phyloP scores from a whole-genome alignment of 1,140 invertebrate genomes.

The Drepana arcuata region DNA sequence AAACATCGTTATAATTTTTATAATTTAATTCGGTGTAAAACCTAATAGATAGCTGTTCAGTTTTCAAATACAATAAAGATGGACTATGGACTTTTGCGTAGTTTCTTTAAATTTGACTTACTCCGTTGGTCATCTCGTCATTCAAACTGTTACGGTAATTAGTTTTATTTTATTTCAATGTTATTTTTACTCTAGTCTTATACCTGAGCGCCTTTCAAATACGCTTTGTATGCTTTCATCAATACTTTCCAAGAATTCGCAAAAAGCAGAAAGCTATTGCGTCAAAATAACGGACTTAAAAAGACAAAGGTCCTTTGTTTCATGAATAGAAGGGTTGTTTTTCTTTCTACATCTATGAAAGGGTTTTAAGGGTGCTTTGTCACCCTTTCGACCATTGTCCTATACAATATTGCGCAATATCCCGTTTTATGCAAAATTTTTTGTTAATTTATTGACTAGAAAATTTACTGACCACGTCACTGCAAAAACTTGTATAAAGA shows the following conservation, averaged over 20 bases:
- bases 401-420: constrained; percentile 47
- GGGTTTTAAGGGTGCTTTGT: constrained; percentile 48
- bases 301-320: constrained; percentile 41
- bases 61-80: neutral
- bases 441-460: constrained; percentile 10
- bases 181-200: too few species aligned
- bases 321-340: constrained; percentile 63
- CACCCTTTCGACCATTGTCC: constrained; percentile 52
- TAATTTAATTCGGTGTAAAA: too few species aligned
- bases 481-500: neutral
- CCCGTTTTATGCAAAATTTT: constrained; percentile 43
- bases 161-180: neutral
- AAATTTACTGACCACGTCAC: neutral
- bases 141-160: neutral
- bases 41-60: too few species aligned
- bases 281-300: constrained; percentile 52
- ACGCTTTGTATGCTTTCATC: neutral
- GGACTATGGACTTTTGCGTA: neutral
- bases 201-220: neutral
- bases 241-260: constrained; percentile 38
- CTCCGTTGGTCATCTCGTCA: neutral
- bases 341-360: constrained; percentile 48
- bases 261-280: constrained; percentile 25
- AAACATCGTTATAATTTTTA: too few species aligned
- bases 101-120: neutral